Evolutionary conservation across 35 echinoderm and acorn worm genomes (phyloP).

Genomic region (Nesometra sesokonis): DNA sequence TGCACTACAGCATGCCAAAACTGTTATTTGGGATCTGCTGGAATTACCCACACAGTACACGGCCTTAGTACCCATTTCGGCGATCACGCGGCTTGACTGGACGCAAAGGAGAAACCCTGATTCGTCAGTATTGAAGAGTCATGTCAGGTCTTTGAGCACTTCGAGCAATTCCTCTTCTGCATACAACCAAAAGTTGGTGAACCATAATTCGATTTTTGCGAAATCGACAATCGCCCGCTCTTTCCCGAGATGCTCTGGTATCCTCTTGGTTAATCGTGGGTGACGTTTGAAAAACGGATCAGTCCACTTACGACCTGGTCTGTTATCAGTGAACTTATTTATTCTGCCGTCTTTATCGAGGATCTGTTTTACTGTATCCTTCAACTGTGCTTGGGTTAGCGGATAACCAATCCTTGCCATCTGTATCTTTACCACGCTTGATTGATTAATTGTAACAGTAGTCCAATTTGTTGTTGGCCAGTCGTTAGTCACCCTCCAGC

Average conservation of each 20-base stretch:
- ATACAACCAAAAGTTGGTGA: conserved; percentile 10
- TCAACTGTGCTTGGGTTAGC: too few relatives aligned
- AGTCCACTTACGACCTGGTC: too few relatives aligned
- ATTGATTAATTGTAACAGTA: too few relatives aligned
- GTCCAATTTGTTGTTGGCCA: too few relatives aligned
- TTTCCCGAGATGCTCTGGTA: conserved; percentile 26
- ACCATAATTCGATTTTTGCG: conserved; percentile 20
- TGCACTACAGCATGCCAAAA: conserved; percentile 26
- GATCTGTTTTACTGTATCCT: too few relatives aligned
- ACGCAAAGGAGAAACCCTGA: conserved; percentile 23
- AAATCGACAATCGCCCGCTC: conserved; percentile 19
- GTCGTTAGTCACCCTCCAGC: too few relatives aligned
- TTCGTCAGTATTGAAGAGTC: conserved; percentile 48
- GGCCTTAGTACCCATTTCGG: conserved; percentile 15
- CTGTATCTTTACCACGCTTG: too few relatives aligned
- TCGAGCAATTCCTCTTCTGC: not conserved
- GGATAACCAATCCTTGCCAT: too few relatives aligned
- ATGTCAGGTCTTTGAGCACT: not conserved
- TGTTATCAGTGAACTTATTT: too few relatives aligned
- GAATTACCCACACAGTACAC: conserved; percentile 20
- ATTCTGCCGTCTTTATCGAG: too few relatives aligned
- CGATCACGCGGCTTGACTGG: conserved; percentile 11
- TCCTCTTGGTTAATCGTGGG: conserved; percentile 23
- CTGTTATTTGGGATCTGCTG: conserved; percentile 26
- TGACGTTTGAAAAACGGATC: conserved; percentile 37